Base-by-base conservation (phyloP, 2,797 vertebrate genomes). In the Arctocebus calabarensis region DNA sequence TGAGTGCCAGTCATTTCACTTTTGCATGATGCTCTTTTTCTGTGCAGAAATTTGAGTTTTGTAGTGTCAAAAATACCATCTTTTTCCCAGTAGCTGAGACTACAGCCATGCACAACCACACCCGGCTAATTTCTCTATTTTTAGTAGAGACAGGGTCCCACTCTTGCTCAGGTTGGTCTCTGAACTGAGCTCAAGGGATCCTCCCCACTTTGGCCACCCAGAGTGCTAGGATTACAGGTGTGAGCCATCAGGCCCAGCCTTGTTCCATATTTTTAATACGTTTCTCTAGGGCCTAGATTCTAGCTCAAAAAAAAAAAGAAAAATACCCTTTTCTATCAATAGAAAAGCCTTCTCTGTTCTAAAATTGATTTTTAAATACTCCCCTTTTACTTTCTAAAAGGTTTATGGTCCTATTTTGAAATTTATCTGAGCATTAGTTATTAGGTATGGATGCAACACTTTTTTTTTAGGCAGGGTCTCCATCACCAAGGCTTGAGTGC, bases 301-400 rank as follows among this genome's bases (percentile, higher is more conserved):
- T 3, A 48, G 9, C 45, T 45, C 13, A 48, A 14, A 48, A 48
- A 48, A 48, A 48, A 45, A 45, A 45, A 48, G 13, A 48, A 48
- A 14, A 48, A 45, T 45, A 45, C 43, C 43, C 48, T 48, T 48
- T 48, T 48, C 48, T 48, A 48, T 48, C 48, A 48, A 48, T 48
- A 3, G 45, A 77, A 88, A 92, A 78, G 48, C 6, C 62, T 40
- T 77, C 86, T n/a, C 5, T 25, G 62, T 40, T 77, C 52, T 83
- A 90, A 90, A 90, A 68, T 84, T 90, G 59, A 81, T 68, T 87
- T 88, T 82, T 82, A 66, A 81, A 68, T 29, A 91, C 20, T 68
- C 77, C 16, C 75, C n/a, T 45, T 68, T 52, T 70, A 11, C 48
- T 48, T 32, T 23, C 75, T 68, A 75, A 16, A 74, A 74, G 29